phyloP scores from a whole-genome alignment of 2,888 invertebrate species.

The Lottia scabra region DNA sequence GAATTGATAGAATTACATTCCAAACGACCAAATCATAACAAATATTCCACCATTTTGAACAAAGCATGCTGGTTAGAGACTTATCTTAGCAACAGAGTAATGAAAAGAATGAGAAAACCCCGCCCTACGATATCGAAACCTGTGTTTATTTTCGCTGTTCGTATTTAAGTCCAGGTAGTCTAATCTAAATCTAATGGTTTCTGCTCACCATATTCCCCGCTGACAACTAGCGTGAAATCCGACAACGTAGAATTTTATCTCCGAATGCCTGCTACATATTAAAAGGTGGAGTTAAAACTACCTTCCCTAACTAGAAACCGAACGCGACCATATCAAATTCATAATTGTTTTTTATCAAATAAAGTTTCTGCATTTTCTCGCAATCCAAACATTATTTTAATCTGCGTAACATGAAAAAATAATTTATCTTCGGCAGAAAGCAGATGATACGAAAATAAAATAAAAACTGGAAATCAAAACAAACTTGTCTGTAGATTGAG shows the following conservation, averaged over 20 bases:
- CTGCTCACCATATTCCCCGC: too few relatives aligned
- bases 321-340: too few relatives aligned
- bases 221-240: too few relatives aligned
- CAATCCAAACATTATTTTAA: constrained; percentile 1
- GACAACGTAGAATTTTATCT: background rate
- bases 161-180: too few relatives aligned
- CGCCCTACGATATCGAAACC: background rate
- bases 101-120: background rate
- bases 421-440: too few relatives aligned
- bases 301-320: too few relatives aligned
- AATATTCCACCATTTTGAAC: constrained; percentile 1
- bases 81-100: background rate
- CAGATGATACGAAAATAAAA: too few relatives aligned
- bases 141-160: background rate
- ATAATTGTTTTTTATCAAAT: too few relatives aligned
- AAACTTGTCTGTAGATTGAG: too few relatives aligned
- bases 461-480: too few relatives aligned
- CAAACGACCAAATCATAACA: background rate
- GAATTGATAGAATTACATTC: constrained; percentile 6
- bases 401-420: background rate
- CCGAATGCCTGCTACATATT: background rate
- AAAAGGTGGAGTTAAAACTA: background rate
- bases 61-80: background rate
- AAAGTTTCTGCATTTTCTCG: background rate
- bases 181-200: too few relatives aligned